These are phyloP conservation scores for Paramormyrops kingsleyae DNA, from an alignment of 2,113 vertebrate species.

Conservation along the genomic window DNA sequence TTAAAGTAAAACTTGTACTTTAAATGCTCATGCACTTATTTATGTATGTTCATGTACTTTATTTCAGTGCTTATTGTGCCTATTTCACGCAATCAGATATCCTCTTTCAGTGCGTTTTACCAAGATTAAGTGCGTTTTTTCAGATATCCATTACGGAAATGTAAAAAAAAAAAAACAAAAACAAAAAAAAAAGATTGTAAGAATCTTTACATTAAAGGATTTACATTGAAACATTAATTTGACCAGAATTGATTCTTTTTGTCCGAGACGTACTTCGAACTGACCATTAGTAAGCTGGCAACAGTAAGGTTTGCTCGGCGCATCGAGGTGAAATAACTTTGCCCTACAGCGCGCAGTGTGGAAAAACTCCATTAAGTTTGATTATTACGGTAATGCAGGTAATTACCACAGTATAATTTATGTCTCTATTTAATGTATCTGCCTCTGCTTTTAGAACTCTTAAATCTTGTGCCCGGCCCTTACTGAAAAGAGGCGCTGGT, in stretches of 20 bases:
- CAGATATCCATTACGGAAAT: background rate
- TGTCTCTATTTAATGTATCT: background rate
- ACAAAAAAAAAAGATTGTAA: background rate
- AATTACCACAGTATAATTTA: background rate
- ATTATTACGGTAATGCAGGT: background rate
- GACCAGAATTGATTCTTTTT: background rate
- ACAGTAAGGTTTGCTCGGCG: background rate
- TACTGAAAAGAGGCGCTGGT: background rate
- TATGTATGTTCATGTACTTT: background rate
- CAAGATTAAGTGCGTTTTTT: background rate
- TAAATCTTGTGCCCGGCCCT: background rate
- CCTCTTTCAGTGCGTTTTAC: background rate
- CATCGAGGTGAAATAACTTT: background rate
- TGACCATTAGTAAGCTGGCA: background rate
- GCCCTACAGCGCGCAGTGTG: background rate
- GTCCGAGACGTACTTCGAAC: background rate
- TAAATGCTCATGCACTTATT: background rate
- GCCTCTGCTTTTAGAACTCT: background rate
- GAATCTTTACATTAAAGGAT: background rate
- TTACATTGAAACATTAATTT: background rate
- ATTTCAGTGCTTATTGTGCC: background rate
- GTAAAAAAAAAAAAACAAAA: background rate
- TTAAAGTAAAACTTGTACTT: background rate
- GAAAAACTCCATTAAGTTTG: background rate
- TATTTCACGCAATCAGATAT: background rate